Base-by-base conservation (phyloP, 2,888 invertebrate genomes). In the Anagyrus pseudococci region DNA sequence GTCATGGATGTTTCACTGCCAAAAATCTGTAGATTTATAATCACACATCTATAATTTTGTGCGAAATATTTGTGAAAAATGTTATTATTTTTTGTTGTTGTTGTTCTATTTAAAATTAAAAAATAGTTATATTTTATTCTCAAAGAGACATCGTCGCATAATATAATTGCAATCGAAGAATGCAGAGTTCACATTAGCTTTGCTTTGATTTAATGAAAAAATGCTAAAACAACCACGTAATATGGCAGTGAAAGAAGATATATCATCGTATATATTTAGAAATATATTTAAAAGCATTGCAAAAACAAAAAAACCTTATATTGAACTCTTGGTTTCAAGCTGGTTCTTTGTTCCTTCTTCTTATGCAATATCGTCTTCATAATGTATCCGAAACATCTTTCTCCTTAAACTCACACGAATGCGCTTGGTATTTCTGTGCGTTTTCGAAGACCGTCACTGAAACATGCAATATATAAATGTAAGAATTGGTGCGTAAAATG, bases 241-340 rank as follows among this genome's bases (percentile, higher is more conserved):
- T 60, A 17, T 63, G 66, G 63, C 66, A 67, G 66, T 63, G 63
- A 63, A 67, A 63, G 61, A 63, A 60, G 60, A 58, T 55, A 37
- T 60, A 57, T 57, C 37, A 54, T 60, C 48, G 47, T 17, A 17
- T 47, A 48, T 17, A 23, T 19, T 41, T 50, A 37, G 26, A 52
- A 55, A 47, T 61, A 20, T 29, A 43, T 58, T 58, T 49, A 48
- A 56, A 63, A 63, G 49, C 53, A 41, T 47, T 57, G 33, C 29
- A 26, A 41, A 37, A 66, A 55, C 8, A n/a, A 59, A 48, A 62
- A 60, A 4, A 56, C 59, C 10, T 13, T 57, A 43, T 22, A 20
- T 20, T 58, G 43, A 41, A 13, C 26, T 33, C 23, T n/a, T 17
- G 20, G 25, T 29, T 13, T 13, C 23, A 50, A 26, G n/a, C 4